A percentile compares a stretch with the other conserved stretches of the same genome.
phyloP scores from a whole-genome alignment of 2,797 vertebrate species.

The Gallinago stenura region DNA sequence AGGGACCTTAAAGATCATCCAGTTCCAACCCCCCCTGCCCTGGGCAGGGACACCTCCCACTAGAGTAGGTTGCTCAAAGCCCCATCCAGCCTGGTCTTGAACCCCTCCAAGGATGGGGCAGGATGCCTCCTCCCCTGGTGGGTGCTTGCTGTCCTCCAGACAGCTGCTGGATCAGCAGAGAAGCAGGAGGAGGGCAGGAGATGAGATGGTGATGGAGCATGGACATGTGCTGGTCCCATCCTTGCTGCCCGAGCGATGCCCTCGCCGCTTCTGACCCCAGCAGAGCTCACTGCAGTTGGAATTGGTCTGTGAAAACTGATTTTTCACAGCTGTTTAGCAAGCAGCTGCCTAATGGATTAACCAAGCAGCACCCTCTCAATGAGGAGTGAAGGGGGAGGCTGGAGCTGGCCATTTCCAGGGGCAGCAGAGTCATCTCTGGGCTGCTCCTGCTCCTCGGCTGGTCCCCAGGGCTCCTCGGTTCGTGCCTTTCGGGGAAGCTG shows the following conservation, averaged over 20 bases:
- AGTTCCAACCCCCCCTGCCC: not conserved
- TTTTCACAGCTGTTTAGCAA: not conserved
- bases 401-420: not conserved
- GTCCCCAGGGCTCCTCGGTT: accelerated
- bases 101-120: not conserved
- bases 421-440: not conserved
- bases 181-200: not conserved
- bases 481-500: accelerated
- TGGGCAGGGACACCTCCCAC: not conserved
- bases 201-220: not conserved
- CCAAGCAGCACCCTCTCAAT: not conserved
- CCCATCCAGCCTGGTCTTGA: not conserved
- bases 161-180: not conserved
- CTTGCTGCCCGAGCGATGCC: not conserved
- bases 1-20: not conserved
- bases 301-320: not conserved
- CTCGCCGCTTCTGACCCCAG: not conserved
- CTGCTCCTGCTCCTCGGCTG: not conserved
- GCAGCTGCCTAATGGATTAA: not conserved
- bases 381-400: not conserved
- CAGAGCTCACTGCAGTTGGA: accelerated
- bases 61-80: not conserved
- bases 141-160: not conserved
- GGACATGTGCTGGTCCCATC: not conserved
- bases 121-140: not conserved